Evolutionary conservation across 2,113 vertebrate species (phyloP).

Genomic region (Marcusenius ussheri): DNA sequence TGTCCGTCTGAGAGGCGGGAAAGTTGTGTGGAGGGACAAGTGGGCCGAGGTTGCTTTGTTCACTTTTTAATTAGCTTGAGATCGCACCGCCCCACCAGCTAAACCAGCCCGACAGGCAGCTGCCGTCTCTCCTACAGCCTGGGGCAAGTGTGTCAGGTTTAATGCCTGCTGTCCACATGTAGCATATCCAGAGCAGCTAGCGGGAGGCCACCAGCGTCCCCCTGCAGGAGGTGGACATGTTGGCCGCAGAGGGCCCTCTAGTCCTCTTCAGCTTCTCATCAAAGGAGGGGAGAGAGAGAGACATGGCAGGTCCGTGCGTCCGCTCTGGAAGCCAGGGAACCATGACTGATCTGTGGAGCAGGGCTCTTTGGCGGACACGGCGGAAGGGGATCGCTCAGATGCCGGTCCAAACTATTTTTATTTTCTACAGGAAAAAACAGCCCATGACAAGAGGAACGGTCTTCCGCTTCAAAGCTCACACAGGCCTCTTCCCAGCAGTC

Average conservation of each 20-base stretch:
- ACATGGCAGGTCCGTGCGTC: background rate
- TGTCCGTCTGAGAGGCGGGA: slow-evolving; percentile 44
- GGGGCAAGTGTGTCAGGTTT: background rate
- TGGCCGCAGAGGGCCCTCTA: background rate
- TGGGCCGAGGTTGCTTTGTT: slow-evolving; percentile 34
- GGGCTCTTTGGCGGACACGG: background rate
- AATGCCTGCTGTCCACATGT: background rate
- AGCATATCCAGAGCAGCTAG: background rate
- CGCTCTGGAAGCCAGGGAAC: background rate
- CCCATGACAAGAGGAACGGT: background rate
- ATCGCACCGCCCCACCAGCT: background rate
- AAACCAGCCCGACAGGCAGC: background rate
- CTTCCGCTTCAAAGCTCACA: background rate
- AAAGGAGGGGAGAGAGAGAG: background rate
- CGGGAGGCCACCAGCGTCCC: background rate
- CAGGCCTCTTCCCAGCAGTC: background rate
- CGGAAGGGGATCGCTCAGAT: slow-evolving; percentile 5
- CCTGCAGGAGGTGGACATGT: background rate
- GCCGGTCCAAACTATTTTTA: slow-evolving; percentile 11
- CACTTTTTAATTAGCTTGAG: slow-evolving; percentile 41
- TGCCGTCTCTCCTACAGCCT: background rate
- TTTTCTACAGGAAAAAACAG: slow-evolving; percentile 10
- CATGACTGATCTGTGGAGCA: slow-evolving; percentile 1
- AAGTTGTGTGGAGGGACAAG: slow-evolving; percentile 29
- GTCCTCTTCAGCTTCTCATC: background rate